Evolutionary conservation across 2,888 invertebrate species (phyloP).

Genomic region (Oligia latruncula): DNA sequence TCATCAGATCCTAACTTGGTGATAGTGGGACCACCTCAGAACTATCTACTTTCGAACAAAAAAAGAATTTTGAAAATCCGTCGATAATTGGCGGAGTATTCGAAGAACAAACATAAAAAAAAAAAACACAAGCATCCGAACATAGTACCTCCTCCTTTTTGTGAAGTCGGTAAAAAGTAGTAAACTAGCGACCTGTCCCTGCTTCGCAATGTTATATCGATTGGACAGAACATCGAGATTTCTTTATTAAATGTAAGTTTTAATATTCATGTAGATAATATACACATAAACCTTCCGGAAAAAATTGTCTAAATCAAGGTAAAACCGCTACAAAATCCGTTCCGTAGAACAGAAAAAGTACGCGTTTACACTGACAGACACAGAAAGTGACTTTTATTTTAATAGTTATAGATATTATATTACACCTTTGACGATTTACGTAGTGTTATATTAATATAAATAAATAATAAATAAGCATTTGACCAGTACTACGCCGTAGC

Average conservation of each 20-base stretch:
- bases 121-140: too few relatives aligned
- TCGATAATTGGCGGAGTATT: too few relatives aligned
- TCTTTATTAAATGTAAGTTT: neutral
- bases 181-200: neutral
- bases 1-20: too few relatives aligned
- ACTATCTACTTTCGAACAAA: too few relatives aligned
- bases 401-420: neutral
- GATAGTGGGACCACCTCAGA: too few relatives aligned
- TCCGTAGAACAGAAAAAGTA: neutral
- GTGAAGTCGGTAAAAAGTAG: neutral
- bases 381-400: neutral
- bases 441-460: neutral
- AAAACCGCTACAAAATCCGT: neutral
- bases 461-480: neutral
- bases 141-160: too few relatives aligned
- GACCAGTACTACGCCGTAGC: slow-evolving; percentile 58
- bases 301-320: neutral
- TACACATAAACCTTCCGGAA: neutral
- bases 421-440: neutral
- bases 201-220: too few relatives aligned
- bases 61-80: too few relatives aligned
- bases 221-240: neutral
- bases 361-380: neutral
- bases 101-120: too few relatives aligned
- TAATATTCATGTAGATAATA: neutral